These are phyloP conservation scores for Philaethria dido DNA, from an alignment of 2,888 invertebrate genomes.

Conservation along the genomic window DNA sequence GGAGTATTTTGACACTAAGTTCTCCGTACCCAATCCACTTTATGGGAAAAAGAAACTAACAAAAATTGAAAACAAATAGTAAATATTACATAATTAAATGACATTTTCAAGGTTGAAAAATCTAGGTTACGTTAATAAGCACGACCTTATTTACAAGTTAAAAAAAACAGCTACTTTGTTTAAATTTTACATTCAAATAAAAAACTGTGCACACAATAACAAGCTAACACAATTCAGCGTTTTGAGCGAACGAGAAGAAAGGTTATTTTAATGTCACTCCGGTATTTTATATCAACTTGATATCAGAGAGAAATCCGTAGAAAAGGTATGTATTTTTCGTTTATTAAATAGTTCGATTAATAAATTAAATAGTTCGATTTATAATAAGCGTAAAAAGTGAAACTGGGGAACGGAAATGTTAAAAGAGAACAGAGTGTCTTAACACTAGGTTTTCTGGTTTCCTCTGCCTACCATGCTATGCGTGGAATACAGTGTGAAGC, in stretches of 20 bases:
- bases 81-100: background rate
- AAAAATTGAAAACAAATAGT: background rate
- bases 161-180: constrained; percentile 6
- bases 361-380: too few relatives aligned
- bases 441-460: too few relatives aligned
- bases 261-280: constrained; percentile 1
- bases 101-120: constrained; percentile 16
- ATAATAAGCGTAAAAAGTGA: too few relatives aligned
- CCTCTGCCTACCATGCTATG: too few relatives aligned
- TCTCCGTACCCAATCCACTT: too few relatives aligned
- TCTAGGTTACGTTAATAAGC: constrained; percentile 20
- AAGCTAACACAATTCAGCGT: constrained; percentile 15
- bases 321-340: too few relatives aligned
- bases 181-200: constrained; percentile 11
- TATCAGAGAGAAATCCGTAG: background rate
- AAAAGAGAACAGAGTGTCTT: too few relatives aligned
- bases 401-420: too few relatives aligned
- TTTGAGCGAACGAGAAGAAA: background rate
- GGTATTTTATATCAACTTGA: background rate
- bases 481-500: too few relatives aligned
- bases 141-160: constrained; percentile 8
- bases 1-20: too few relatives aligned
- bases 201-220: constrained; percentile 7
- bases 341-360: too few relatives aligned
- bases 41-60: background rate